These are phyloP conservation scores for Oriolus oriolus DNA, from an alignment of 2,113 vertebrate genomes.

Conservation along the genomic window DNA sequence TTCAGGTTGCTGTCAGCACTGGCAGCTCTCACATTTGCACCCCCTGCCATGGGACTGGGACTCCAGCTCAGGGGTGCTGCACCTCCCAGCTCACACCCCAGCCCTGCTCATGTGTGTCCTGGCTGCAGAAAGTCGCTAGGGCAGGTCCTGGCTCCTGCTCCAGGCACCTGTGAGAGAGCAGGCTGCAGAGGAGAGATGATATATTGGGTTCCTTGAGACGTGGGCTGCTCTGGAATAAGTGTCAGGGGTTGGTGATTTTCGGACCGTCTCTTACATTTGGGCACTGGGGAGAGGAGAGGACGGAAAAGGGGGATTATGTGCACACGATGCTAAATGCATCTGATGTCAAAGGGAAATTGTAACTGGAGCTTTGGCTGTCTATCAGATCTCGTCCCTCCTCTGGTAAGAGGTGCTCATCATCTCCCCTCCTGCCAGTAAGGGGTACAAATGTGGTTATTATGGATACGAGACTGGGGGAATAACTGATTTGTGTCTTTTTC, in stretches of 20 bases:
- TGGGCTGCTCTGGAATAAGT: background rate
- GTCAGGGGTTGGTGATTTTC: background rate
- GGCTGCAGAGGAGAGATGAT: background rate
- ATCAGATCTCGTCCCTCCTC: background rate
- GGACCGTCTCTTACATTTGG: too few species aligned
- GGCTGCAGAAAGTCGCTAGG: background rate
- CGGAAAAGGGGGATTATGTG: background rate
- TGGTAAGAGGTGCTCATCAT: background rate
- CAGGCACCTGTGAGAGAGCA: background rate
- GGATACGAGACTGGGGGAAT: background rate
- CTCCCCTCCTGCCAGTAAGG: background rate
- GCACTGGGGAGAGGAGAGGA: background rate
- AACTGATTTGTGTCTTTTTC: background rate
- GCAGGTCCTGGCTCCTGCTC: background rate
- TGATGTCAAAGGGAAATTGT: background rate
- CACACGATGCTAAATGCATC: background rate
- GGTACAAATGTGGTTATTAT: background rate
- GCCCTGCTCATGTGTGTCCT: background rate
- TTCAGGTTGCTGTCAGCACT: background rate
- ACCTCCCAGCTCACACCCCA: too few species aligned
- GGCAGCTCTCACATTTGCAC: fast-evolving
- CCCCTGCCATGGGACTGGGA: background rate
- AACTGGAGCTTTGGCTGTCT: background rate
- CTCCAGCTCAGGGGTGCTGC: background rate
- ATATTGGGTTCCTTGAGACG: background rate